These are phyloP conservation scores for Eumaeus atala DNA, from an alignment of 1,140 invertebrate species.

Conservation along the genomic window DNA sequence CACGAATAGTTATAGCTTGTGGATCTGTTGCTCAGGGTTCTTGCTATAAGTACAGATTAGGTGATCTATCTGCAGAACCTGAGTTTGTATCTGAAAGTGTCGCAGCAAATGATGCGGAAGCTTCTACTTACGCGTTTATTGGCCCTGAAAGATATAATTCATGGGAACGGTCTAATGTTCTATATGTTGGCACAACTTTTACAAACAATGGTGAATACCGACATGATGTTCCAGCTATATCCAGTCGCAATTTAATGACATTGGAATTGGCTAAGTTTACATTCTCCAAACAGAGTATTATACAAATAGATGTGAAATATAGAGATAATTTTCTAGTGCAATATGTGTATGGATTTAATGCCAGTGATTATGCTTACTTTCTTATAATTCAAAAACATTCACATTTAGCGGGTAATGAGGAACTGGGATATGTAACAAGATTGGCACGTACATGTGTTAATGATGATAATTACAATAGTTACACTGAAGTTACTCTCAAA, in stretches of 20 bases:
- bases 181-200: conserved; percentile 96
- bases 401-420: conserved; percentile 89
- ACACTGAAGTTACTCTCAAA: conserved; percentile 94
- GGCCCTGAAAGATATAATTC: conserved; percentile 90
- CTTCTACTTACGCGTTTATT: conserved; percentile 95
- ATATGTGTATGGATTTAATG: conserved; percentile 97
- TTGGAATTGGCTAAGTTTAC: conserved; percentile 87
- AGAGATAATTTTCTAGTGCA: conserved; percentile 95
- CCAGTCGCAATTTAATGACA: conserved; percentile 86
- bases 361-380: conserved; percentile 95
- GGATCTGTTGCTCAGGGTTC: conserved; percentile 92
- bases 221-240: conserved; percentile 95
- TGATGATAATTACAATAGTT: conserved; percentile 95
- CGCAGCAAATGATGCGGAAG: conserved; percentile 92
- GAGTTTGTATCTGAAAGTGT: conserved; percentile 86
- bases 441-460: conserved; percentile 93
- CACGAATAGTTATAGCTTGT: conserved; percentile 88
- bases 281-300: conserved; percentile 89
- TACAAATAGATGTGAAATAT: conserved; percentile 95
- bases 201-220: conserved; percentile 93
- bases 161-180: conserved; percentile 84
- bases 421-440: conserved; percentile 91
- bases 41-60: conserved; percentile 88
- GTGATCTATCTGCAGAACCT: conserved; percentile 84
- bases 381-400: conserved; percentile 95